Base-by-base conservation (phyloP, 2,888 invertebrate genomes). In the Ommatoiulus sabulosus region DNA sequence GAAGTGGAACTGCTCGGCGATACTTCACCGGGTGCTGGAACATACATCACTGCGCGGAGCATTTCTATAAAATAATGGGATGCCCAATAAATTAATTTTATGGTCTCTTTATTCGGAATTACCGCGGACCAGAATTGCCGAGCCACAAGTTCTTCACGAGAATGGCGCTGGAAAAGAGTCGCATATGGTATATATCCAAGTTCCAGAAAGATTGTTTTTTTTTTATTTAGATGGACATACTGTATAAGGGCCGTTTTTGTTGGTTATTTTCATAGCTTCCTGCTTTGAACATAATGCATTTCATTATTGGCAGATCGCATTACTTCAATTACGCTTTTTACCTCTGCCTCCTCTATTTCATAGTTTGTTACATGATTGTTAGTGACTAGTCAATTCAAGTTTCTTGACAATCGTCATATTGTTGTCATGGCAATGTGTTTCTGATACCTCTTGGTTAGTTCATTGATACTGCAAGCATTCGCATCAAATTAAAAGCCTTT, bases 31-130 rank as follows among this genome's bases (percentile, higher is more conserved):
- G 15, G 12, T 72, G 7, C 24, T 80, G 35, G 80, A 80, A 80
- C 80, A 80, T 80, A 80, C 15, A 80, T 80, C 80, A 43, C 80
- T 80, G 35, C 35, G 35, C 35, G 5, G 24, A 43, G 35, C 80
- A 80, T 80, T 80, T 80, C 80, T 12, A n/a, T 57, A 80, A 80
- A 80, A 80, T 80, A 80, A 80, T 80, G 80, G 15, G 80, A 80
- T 80, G 80, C 80, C 35, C 80, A 35, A 80, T 80, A 80, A 80
- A 80, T 80, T 80, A 80, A 80, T 80, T 80, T 24, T 80, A 24
- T 4, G 24, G 72, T 4, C 35, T 6, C 80, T 35, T 43, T 80
- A 35, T 80, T 80, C 15, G 35, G 3, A 15, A 12, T 15, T 35
- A 12, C 35, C 35, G 35, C 72, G 24, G 20, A 8, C 72, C 8